Conservation (phyloP, 2,797 vertebrate genomes). For the Characodon lateralis region DNA sequence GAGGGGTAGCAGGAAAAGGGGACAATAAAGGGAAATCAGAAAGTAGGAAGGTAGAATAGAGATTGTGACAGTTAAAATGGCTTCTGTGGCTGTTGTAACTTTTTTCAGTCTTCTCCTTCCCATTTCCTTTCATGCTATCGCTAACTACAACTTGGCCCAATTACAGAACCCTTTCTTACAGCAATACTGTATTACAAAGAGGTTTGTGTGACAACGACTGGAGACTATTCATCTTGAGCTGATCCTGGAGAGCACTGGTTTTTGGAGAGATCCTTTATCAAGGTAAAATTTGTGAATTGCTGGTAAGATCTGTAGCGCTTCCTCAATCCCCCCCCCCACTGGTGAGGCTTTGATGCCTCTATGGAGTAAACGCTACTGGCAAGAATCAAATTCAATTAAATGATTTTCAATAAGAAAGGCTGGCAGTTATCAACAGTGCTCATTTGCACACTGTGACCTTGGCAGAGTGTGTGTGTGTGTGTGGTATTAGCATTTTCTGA, state of each 20-base stretch:
- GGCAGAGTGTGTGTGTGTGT: conserved; percentile 25
- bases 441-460: conserved; percentile 81
- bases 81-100: not conserved
- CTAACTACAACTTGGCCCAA: not conserved
- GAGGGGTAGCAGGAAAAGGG: conserved; percentile 30
- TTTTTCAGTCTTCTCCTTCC: not conserved
- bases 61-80: conserved; percentile 14
- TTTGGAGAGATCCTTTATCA: conserved; percentile 35
- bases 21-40: conserved; percentile 18
- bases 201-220: conserved; percentile 9
- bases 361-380: conserved; percentile 67
- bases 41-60: conserved; percentile 6
- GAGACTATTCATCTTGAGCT: conserved; percentile 18
- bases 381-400: conserved; percentile 82
- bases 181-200: not conserved
- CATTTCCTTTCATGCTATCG: conserved; percentile 1
- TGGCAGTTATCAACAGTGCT: conserved; percentile 71
- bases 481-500: conserved; percentile 56
- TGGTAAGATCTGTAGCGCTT: conserved; percentile 23
- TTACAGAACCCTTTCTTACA: not conserved
- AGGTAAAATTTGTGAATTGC: conserved; percentile 29
- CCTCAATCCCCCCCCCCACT: conserved; percentile 21
- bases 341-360: conserved; percentile 67
- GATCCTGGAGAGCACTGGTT: conserved; percentile 27
- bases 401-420: conserved; percentile 68